phyloP scores from a whole-genome alignment of 2,797 vertebrate genomes.

The Hydrophis major region DNA sequence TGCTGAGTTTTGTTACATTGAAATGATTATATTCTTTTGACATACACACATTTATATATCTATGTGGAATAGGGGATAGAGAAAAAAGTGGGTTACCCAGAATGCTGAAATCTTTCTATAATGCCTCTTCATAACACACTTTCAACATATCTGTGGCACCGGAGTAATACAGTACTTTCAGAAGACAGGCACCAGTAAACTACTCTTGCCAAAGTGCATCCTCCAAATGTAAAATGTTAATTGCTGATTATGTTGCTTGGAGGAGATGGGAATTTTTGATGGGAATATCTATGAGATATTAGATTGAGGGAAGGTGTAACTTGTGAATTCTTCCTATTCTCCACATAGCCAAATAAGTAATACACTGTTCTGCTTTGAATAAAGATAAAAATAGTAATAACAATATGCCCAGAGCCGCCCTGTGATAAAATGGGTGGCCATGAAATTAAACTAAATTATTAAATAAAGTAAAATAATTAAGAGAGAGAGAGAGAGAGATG shows the following conservation, averaged over 20 bases:
- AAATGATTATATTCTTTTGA: not conserved
- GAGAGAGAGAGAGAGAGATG: no score
- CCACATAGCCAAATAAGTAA: not conserved
- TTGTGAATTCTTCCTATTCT: not conserved
- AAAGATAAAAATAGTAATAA: not conserved
- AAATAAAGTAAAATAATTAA: not conserved
- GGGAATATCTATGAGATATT: not conserved
- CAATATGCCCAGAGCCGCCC: not conserved
- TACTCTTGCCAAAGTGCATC: not conserved
- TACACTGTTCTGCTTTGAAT: not conserved
- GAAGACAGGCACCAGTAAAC: not conserved
- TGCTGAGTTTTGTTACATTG: not conserved
- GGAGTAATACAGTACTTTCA: not conserved
- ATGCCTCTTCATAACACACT: not conserved
- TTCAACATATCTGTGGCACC: not conserved
- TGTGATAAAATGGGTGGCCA: not conserved
- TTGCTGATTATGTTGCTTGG: not conserved
- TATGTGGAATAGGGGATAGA: not conserved
- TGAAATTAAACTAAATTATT: not conserved
- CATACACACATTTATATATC: not conserved
- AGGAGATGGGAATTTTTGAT: not conserved
- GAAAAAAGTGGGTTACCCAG: constrained; percentile 59
- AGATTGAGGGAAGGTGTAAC: not conserved
- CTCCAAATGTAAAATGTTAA: not conserved
- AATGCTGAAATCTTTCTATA: constrained; percentile 61